Evolutionary conservation across 2,797 vertebrate species (phyloP).

Genomic region (Microctenopoma steveboyesi): DNA sequence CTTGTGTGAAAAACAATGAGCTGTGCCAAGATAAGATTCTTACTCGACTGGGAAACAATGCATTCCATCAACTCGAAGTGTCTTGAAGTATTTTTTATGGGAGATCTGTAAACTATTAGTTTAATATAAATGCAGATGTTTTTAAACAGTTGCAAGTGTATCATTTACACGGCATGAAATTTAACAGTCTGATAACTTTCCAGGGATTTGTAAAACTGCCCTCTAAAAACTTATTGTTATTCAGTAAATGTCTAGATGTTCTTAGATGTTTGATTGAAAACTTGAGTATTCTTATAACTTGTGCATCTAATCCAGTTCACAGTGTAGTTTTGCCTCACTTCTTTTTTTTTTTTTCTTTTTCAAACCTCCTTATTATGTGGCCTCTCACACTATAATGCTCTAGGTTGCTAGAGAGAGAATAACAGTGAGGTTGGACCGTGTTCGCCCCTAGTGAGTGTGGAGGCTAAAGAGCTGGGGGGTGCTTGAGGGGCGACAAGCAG

Average conservation of each 20-base stretch:
- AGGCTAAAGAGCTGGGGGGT: conserved; percentile 39
- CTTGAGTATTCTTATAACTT: neutral
- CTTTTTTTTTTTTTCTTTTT: conserved; percentile 20
- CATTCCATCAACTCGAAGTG: conserved; percentile 10
- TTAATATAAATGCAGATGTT: conserved; percentile 31
- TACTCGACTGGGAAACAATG: conserved; percentile 16
- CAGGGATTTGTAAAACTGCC: neutral
- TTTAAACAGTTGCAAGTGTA: conserved; percentile 16
- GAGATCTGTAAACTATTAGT: conserved; percentile 30
- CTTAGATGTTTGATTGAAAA: neutral
- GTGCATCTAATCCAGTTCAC: neutral
- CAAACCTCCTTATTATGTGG: conserved; percentile 46
- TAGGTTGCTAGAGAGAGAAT: conserved; percentile 53
- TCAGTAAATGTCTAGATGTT: neutral
- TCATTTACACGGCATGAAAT: conserved; percentile 1
- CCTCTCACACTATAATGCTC: conserved; percentile 35
- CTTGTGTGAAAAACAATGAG: conserved; percentile 35
- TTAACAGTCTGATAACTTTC: conserved; percentile 1
- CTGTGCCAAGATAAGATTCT: conserved; percentile 32
- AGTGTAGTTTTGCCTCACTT: neutral
- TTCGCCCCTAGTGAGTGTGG: conserved; percentile 33
- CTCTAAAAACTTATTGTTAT: neutral
- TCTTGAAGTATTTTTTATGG: conserved; percentile 9
- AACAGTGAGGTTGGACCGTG: conserved; percentile 49
- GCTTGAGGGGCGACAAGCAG: conserved; percentile 32